phyloP scores from a whole-genome alignment of 1,140 invertebrate genomes.

The Pogonus chalceus region DNA sequence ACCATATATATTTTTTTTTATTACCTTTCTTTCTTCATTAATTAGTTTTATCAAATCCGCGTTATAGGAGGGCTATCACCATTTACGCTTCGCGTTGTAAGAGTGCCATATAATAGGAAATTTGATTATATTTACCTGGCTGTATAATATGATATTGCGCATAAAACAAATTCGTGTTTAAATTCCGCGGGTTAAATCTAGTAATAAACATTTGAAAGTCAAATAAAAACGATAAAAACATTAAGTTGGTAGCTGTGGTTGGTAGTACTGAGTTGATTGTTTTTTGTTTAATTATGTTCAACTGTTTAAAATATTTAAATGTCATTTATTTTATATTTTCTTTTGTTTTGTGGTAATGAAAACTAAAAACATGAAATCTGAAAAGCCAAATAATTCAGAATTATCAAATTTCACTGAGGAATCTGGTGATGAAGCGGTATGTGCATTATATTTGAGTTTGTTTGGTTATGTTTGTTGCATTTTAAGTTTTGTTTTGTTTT shows the following conservation, averaged over 20 bases:
- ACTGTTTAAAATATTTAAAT: not conserved
- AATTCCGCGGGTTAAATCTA: too few relatives aligned
- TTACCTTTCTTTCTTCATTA: too few relatives aligned
- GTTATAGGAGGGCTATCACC: too few relatives aligned
- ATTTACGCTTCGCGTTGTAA: too few relatives aligned
- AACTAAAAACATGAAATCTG: not conserved
- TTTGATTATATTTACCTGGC: not conserved
- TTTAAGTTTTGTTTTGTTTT: not conserved
- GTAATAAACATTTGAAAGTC: too few relatives aligned
- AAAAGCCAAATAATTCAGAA: not conserved
- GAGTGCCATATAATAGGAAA: too few relatives aligned
- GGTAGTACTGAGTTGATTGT: too few relatives aligned
- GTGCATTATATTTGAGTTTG: not conserved
- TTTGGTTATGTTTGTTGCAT: not conserved
- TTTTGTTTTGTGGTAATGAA: not conserved
- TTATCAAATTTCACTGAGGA: constrained; percentile 28
- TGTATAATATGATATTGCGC: not conserved
- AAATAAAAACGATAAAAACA: too few relatives aligned
- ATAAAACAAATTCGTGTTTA: too few relatives aligned
- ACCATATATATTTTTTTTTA: too few relatives aligned
- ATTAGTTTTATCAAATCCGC: too few relatives aligned
- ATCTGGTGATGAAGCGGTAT: constrained; percentile 32
- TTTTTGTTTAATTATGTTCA: not conserved
- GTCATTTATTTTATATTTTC: not conserved
- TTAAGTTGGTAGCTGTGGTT: too few relatives aligned